Percentiles rank a stretch among this genome's conserved stretches.
Conservation (phyloP, 1,140 invertebrate species). For the Gryllus bimaculatus region DNA sequence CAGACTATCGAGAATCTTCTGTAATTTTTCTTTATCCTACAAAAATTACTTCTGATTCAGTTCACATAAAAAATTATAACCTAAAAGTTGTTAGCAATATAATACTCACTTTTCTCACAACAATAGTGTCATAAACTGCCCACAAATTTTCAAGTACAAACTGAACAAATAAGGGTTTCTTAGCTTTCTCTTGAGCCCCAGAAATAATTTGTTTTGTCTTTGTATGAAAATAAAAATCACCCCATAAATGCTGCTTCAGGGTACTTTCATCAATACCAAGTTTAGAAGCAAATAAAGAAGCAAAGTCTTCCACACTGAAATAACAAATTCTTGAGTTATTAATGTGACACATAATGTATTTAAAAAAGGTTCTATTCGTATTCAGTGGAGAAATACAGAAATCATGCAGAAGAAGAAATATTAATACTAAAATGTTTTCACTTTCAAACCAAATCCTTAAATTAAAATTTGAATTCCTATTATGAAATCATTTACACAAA, state of each 20-base stretch:
- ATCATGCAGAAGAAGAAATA: no score
- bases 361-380: no score
- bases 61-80: neutral
- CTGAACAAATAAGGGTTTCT: constrained; percentile 93
- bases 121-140: constrained; percentile 78
- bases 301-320: constrained; percentile 66
- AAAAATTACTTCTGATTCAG: constrained; percentile 21
- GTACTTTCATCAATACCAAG: constrained; percentile 57
- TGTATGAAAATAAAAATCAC: constrained; percentile 85
- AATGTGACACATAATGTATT: no score
- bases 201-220: constrained; percentile 80
- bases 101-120: constrained; percentile 47
- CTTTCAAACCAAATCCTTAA: no score
- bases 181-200: constrained; percentile 89
- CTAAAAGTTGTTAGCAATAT: constrained; percentile 10
- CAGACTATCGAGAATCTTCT: constrained; percentile 72
- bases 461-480: no score
- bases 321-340: no score
- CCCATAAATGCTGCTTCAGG: constrained; percentile 80
- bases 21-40: constrained; percentile 68
- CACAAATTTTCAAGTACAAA: constrained; percentile 92
- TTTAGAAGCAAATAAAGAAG: constrained; percentile 72
- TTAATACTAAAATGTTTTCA: no score
- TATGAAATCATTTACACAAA: no score
- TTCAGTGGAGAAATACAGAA: no score